Evolutionary conservation across 1,140 invertebrate species (phyloP).

Genomic region (Arctopsyche grandis): DNA sequence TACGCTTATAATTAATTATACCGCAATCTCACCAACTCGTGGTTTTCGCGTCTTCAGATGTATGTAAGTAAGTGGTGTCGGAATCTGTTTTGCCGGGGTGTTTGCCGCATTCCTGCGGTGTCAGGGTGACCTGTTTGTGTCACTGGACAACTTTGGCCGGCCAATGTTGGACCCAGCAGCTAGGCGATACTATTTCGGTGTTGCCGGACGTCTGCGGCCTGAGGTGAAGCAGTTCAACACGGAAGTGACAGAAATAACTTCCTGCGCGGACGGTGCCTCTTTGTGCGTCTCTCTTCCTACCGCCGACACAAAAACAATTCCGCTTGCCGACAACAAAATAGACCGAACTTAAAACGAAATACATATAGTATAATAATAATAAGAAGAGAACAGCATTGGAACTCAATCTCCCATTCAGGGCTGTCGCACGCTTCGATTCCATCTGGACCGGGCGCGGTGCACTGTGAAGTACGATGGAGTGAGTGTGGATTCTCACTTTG

Average conservation of each 20-base stretch:
- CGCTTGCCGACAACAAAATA: too few species aligned
- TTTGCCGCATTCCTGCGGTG: conserved; percentile 4
- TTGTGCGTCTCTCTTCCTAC: neutral
- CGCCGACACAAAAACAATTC: too few species aligned
- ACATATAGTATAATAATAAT: too few species aligned
- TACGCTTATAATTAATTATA: neutral
- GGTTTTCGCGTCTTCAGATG: neutral
- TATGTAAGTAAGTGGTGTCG: too few species aligned
- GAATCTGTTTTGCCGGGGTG: neutral
- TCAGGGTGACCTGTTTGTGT: conserved; percentile 18
- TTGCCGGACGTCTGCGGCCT: conserved; percentile 47
- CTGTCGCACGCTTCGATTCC: too few species aligned
- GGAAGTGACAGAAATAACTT: conserved; percentile 54
- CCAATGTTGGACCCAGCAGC: conserved; percentile 6
- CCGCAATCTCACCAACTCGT: neutral
- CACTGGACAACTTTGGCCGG: conserved; percentile 6
- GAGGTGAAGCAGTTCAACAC: conserved; percentile 43
- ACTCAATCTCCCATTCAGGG: too few species aligned
- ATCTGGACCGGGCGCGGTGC: too few species aligned
- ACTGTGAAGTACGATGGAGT: too few species aligned
- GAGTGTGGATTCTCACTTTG: too few species aligned
- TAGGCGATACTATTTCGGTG: conserved; percentile 30
- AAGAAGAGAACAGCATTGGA: too few species aligned
- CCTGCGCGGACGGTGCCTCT: conserved; percentile 36
- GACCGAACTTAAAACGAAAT: too few species aligned